Evolutionary conservation across 2,888 invertebrate genomes (phyloP).

Genomic region (Volucella inflata): DNA sequence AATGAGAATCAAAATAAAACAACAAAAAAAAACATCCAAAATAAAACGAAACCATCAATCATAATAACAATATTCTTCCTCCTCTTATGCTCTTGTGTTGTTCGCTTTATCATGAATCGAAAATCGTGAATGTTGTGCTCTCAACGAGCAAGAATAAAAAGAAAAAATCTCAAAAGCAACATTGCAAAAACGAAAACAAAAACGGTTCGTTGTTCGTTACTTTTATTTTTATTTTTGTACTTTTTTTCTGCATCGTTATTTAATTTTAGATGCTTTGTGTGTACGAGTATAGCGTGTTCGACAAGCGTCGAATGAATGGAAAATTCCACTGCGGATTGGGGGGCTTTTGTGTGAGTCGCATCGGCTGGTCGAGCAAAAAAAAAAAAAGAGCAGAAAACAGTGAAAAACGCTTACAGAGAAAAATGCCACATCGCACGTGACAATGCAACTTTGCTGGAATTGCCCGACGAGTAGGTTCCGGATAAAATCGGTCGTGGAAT

Average conservation of each 20-base stretch:
- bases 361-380: conserved; percentile 29
- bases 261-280: conserved; percentile 53
- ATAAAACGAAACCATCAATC: conserved; percentile 22
- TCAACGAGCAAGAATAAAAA: conserved; percentile 12
- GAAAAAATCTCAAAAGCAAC: conserved; percentile 30
- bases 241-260: conserved; percentile 35
- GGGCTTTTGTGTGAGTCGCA: conserved; percentile 49
- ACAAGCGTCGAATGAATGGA: conserved; percentile 50
- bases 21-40: background rate
- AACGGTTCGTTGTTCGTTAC: conserved; percentile 24
- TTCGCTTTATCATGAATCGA: conserved; percentile 24
- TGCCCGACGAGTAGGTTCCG: conserved; percentile 5
- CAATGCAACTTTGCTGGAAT: conserved; percentile 56
- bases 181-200: conserved; percentile 47
- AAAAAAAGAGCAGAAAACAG: conserved; percentile 27
- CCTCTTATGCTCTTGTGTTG: background rate
- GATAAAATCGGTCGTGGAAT: conserved; percentile 27
- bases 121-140: conserved; percentile 30
- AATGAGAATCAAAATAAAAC: background rate
- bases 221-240: conserved; percentile 25
- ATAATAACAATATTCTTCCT: background rate
- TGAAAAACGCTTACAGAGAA: conserved; percentile 37
- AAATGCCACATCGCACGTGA: conserved; percentile 52
- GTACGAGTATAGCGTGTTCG: conserved; percentile 6
- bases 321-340: conserved; percentile 64